Percentiles rank a stretch among this genome's conserved stretches.
These are phyloP conservation scores for Diloba caeruleocephala DNA, from an alignment of 2,888 invertebrate genomes.

Conservation along the genomic window DNA sequence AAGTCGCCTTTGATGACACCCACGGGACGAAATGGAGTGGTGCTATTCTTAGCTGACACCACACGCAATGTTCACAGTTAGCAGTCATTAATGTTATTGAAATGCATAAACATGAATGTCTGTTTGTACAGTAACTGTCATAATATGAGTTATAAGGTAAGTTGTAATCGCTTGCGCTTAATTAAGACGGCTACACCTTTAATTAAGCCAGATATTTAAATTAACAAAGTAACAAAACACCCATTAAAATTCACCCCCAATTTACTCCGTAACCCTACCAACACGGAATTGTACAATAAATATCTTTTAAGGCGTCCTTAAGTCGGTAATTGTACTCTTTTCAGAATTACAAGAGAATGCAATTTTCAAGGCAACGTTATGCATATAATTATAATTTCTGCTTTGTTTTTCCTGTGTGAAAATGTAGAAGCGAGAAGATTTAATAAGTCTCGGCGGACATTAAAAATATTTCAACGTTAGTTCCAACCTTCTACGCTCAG, in stretches of 20 bases:
- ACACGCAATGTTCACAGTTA: conserved; percentile 11
- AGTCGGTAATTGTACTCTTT: conserved; percentile 69
- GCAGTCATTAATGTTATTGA: conserved; percentile 25
- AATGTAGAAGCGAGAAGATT: conserved; percentile 43
- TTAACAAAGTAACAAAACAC: conserved; percentile 77
- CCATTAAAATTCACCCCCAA: conserved; percentile 69
- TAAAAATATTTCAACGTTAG: conserved; percentile 51
- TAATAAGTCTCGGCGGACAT: conserved; percentile 50
- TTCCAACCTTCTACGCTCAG: conserved; percentile 20
- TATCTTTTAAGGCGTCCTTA: conserved; percentile 72
- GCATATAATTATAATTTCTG: conserved; percentile 54
- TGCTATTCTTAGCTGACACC: no score
- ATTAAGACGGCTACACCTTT: conserved; percentile 71
- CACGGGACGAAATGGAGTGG: no score
- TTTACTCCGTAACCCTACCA: conserved; percentile 66
- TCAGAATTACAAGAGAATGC: conserved; percentile 72
- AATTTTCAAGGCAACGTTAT: conserved; percentile 66
- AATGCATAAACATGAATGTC: conserved; percentile 20
- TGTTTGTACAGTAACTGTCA: conserved; percentile 25
- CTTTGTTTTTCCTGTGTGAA: conserved; percentile 26
- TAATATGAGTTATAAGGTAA: conserved; percentile 42
- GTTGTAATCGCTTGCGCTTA: conserved; percentile 40
- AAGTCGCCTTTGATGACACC: no score
- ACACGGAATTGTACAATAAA: conserved; percentile 74
- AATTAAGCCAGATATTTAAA: conserved; percentile 81